Evolutionary conservation across 1,140 invertebrate genomes (phyloP), one percentile per base, ranked within the genome.

Genomic region (Drosophila suzukii): DNA sequence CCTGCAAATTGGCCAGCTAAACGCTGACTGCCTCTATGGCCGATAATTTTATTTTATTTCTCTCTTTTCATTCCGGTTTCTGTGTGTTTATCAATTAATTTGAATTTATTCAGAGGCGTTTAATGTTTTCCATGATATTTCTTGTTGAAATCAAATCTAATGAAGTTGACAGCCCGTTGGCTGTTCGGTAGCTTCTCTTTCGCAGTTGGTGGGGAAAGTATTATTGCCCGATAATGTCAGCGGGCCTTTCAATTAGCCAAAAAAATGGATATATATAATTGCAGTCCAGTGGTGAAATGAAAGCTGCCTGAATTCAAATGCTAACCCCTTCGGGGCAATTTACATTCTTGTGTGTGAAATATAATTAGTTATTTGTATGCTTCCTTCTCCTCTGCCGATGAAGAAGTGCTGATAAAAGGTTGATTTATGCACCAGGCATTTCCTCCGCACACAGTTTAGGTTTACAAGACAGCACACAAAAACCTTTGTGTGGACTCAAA

Each of bases 51-150:
- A 27, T 66, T 54, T 57, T 65, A 34, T 66, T 54, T 72, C 60
- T 78, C 56, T 78, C 24, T 75, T 11, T 59, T 20, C 39, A 75
- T 54, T 58, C 73, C 73, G 73, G 75, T 76, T 78, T 63, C 10
- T 11, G n/a, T 70, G 50, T 56, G 50, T 86, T 88, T 89, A 88
- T 88, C 80, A 88, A 88, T 89, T 88, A 89, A 88, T 88, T 88
- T 75, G 79, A 83, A 88, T 88, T 88, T 88, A 88, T 88, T 88
- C 83, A 88, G 84, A 88, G 83, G 83, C 83, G 84, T 88, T 83
- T 89, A 86, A 86, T 86, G 82, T 82, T 68, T 70, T 81, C 74
- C 71, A 66, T 74, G 75, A 74, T 66, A 72, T 78, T 77, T 78
- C 75, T 63, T 36, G 75, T 72, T 78, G 75, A 78, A 78, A 78